Evolutionary conservation across 2,797 vertebrate genomes (phyloP).

Genomic region (Hydrocynus forskahlii): DNA sequence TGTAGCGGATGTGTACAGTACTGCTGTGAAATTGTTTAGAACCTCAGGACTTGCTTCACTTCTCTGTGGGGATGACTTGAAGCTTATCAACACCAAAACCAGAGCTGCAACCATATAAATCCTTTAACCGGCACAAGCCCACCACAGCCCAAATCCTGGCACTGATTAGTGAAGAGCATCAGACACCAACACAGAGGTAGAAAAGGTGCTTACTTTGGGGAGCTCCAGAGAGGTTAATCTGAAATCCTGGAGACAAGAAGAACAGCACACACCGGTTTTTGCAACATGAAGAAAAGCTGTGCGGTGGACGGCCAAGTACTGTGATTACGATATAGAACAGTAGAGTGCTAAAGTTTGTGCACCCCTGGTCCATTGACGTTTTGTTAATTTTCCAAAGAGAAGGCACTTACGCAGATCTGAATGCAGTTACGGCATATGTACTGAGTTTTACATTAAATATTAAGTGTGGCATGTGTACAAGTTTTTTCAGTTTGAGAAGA

Average conservation of each 20-base stretch:
- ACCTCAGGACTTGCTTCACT: neutral
- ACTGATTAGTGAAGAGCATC: slow-evolving; percentile 75
- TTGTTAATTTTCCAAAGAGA: too few species aligned
- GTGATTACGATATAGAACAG: neutral
- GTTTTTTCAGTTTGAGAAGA: too few species aligned
- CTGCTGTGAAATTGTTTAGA: neutral
- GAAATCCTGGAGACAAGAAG: slow-evolving; percentile 88
- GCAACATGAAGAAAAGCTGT: neutral
- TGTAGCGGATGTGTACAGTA: neutral
- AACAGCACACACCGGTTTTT: slow-evolving; percentile 53
- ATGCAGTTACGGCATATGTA: too few species aligned
- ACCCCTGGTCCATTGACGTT: too few species aligned
- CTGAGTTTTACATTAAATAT: too few species aligned
- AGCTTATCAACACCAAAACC: slow-evolving; percentile 18
- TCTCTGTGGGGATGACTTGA: too few species aligned
- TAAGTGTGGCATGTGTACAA: too few species aligned
- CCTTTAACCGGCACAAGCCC: slow-evolving; percentile 63
- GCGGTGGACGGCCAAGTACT: neutral
- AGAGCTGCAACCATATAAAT: neutral
- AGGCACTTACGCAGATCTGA: too few species aligned
- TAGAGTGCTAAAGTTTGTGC: too few species aligned
- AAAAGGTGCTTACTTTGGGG: slow-evolving; percentile 85
- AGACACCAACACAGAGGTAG: slow-evolving; percentile 76
- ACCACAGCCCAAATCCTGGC: slow-evolving; percentile 56
- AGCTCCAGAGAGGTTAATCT: slow-evolving; percentile 91